A percentile compares a stretch with the other conserved stretches of the same genome.
phyloP scores from a whole-genome alignment of 2,888 invertebrate genomes.

The Dugesia japonica region DNA sequence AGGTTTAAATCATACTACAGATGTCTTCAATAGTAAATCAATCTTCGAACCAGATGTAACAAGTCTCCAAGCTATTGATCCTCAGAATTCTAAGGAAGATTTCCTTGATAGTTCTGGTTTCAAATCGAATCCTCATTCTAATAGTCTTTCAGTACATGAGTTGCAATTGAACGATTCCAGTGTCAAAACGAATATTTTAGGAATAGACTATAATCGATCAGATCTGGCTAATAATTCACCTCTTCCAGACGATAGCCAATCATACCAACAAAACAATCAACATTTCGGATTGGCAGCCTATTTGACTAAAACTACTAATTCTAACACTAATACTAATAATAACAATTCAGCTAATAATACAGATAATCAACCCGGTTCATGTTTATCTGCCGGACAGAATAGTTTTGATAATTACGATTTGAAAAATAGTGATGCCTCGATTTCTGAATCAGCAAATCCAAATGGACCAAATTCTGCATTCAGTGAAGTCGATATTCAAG shows the following conservation, averaged over 20 bases:
- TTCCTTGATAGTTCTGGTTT: slow-evolving; percentile 11
- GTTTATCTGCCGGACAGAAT: neutral
- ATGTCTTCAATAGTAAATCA: neutral
- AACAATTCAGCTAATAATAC: slow-evolving; percentile 1
- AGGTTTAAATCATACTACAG: neutral
- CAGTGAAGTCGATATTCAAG: neutral
- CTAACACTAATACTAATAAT: neutral
- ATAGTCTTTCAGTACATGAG: neutral
- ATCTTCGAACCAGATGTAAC: slow-evolving; percentile 1
- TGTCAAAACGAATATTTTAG: slow-evolving; percentile 6
- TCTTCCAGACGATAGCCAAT: neutral
- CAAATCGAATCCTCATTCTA: slow-evolving; percentile 9
- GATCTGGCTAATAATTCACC: neutral
- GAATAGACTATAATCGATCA: slow-evolving; percentile 9
- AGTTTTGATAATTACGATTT: slow-evolving; percentile 10
- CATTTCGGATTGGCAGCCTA: neutral
- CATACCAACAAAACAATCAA: slow-evolving; percentile 13
- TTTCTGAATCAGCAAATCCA: neutral
- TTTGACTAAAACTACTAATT: neutral
- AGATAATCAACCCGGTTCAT: neutral
- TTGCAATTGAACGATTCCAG: slow-evolving; percentile 11
- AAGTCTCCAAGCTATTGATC: neutral
- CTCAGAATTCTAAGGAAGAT: neutral
- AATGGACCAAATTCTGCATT: neutral
- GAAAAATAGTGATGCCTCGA: neutral